Base-by-base conservation (phyloP, 2,888 invertebrate species). In the Oeneis ivallda region DNA sequence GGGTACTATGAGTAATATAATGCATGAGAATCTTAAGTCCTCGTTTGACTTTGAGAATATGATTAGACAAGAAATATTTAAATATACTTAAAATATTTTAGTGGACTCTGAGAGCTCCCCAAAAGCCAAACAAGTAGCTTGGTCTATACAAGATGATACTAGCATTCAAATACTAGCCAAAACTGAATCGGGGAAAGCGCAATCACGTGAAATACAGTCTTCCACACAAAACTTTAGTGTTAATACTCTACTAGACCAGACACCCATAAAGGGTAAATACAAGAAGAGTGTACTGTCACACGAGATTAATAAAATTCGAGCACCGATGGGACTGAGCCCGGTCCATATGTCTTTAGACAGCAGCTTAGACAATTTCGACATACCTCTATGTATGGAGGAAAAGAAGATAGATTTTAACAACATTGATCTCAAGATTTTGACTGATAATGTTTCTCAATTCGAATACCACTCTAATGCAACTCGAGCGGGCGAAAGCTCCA, bases 361-460 rank as follows among this genome's bases (percentile, higher is more conserved):
- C 78, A 92, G 91, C 65, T 76, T 87, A 79, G 89, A 89, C 64
- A 81, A 74, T 79, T 77, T 76, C 8, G 86, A 88, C 59, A 86
- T 86, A 70, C 82, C 83, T 11, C 82, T 88, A 1, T 79, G 75
- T 69, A 78, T 90, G 73, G 90, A 91, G 71, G 78, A 87, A 70
- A 89, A 87, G 70, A 90, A 90, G 71, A 84, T 89, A 80, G 90
- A 91, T 74, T 91, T 91, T 75, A 87, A 85, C 73, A 85, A 77
- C 8, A 84, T 91, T 77, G 89, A 91, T 89, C 89, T 89, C 86
- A 89, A 89, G 71, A 84, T 87, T 74, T 84, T 91, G 84, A 88
- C 87, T 85, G 87, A 88, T 71, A 87, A 83, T 70, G 76, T 82
- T 74, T 82, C 85, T 67, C 84, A 82, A 71, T 85, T 81, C 61